Evolutionary conservation across 2,113 vertebrate genomes (phyloP), one percentile per base, ranked within the genome.

Genomic region (Indri indri): DNA sequence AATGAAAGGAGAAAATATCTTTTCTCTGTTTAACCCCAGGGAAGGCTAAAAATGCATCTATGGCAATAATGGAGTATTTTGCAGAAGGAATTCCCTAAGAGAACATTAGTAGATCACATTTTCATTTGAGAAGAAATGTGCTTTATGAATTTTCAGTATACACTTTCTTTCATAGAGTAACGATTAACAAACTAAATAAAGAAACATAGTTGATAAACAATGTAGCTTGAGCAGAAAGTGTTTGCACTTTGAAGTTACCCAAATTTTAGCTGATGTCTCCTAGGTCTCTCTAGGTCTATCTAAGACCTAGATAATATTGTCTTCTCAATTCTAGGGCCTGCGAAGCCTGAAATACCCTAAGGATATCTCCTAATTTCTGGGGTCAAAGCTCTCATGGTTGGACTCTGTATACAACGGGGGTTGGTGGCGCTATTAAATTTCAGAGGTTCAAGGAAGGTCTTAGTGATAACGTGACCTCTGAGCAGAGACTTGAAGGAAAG

Each of bases 121-220:
- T 85, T 84, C 88, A 95, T 80, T 82, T 87, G 23, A 90, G 54
- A 92, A 90, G 18, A 54, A 18, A 89, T 65, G 8, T 27, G 76
- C 20, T 79, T 63, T 92, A 70, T 68, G 65, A 92, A 92, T 81
- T 92, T 95, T 88, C 81, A 76, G 20, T 42, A 87, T 57, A n/a
- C 1, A 66, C 14, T 95, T 77, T 42, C 13, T 84, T 94, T 83
- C 52, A 47, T 42, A 86, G 16, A 65, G 57, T 81, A 54, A 20
- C 54, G 88, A 87, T 63, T 92, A 86, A 84, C 47, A 57, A 92
- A 27, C 45, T 86, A 68, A n/a, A 80, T 61, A 34, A 68, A 92
- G 57, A 34, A 84, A 90, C 37, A 79, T 16, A 77, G 9, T 3
- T 61, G 25, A 63, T 73, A 42, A 89, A 89, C 27, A 37, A 45